phyloP scores from a whole-genome alignment of 2,797 vertebrate genomes.

The Florisuga fusca region DNA sequence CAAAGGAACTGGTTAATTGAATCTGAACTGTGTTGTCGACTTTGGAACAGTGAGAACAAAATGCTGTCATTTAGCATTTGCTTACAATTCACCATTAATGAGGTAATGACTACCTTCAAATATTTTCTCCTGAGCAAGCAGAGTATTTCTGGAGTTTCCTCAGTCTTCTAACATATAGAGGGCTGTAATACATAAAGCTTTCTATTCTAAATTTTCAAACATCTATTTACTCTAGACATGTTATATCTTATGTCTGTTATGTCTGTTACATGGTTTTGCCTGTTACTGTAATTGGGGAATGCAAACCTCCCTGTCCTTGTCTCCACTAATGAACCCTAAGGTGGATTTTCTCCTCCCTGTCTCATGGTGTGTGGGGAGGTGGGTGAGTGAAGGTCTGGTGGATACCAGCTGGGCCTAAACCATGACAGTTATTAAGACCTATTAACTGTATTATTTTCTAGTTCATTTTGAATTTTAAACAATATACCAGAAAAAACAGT shows the following conservation, averaged over 20 bases:
- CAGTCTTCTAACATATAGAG: background rate
- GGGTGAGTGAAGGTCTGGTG: no score
- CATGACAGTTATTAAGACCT: background rate
- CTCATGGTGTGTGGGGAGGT: no score
- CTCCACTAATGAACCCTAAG: no score
- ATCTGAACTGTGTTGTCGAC: background rate
- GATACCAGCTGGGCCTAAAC: no score
- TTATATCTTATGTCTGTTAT: background rate
- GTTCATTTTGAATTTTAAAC: background rate
- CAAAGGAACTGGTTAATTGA: background rate
- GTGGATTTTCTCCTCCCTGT: no score
- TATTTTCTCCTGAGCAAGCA: background rate
- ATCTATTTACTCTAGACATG: background rate
- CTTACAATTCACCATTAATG: background rate
- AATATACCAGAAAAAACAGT: background rate
- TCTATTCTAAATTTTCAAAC: background rate
- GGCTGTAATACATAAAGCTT: background rate
- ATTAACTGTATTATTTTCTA: background rate
- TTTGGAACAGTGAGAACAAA: background rate
- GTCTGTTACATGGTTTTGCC: no score
- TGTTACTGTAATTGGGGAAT: no score
- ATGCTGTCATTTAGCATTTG: background rate
- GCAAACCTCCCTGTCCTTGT: no score
- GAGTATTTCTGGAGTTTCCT: background rate
- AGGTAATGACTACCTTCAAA: background rate